Evolutionary conservation across 2,888 invertebrate species (phyloP).

Genomic region (Leptarthrus brevirostris): DNA sequence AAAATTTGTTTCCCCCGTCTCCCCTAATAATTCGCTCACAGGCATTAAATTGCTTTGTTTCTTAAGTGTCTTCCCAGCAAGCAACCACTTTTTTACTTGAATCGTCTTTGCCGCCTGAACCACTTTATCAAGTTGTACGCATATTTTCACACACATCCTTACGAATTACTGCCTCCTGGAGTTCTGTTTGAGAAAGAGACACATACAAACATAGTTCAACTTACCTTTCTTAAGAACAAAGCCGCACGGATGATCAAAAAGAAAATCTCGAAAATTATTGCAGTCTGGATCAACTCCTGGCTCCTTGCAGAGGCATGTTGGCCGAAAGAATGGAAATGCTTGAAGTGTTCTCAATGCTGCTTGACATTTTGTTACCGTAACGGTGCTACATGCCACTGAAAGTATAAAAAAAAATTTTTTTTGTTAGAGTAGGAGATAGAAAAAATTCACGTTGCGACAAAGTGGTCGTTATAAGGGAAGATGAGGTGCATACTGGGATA

Average conservation of each 20-base stretch:
- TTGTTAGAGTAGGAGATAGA: constrained; percentile 4
- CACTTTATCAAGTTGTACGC: background rate
- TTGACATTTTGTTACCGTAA: constrained; percentile 93
- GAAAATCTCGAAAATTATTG: constrained; percentile 91
- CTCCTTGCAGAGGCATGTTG: constrained; percentile 91
- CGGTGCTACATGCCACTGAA: constrained; percentile 92
- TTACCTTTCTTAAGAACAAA: constrained; percentile 90
- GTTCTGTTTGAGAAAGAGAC: background rate
- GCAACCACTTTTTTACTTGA: background rate
- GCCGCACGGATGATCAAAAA: constrained; percentile 93
- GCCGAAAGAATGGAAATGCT: constrained; percentile 92
- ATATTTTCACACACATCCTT: background rate
- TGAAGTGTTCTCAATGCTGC: constrained; percentile 89
- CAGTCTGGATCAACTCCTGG: constrained; percentile 92
- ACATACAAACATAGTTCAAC: constrained; percentile 56
- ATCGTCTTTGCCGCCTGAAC: background rate
- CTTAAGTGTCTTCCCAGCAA: background rate
- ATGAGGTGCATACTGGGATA: background rate
- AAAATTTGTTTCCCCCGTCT: background rate
- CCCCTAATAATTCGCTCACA: background rate
- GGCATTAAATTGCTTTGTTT: constrained; percentile 39
- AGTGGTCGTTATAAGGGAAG: constrained; percentile 35
- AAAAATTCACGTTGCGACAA: constrained; percentile 34
- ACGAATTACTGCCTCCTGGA: background rate
- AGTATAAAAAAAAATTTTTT: constrained; percentile 57